Evolutionary conservation across 1,140 invertebrate species (phyloP).

Genomic region (Brachionus asplanchnoidis): DNA sequence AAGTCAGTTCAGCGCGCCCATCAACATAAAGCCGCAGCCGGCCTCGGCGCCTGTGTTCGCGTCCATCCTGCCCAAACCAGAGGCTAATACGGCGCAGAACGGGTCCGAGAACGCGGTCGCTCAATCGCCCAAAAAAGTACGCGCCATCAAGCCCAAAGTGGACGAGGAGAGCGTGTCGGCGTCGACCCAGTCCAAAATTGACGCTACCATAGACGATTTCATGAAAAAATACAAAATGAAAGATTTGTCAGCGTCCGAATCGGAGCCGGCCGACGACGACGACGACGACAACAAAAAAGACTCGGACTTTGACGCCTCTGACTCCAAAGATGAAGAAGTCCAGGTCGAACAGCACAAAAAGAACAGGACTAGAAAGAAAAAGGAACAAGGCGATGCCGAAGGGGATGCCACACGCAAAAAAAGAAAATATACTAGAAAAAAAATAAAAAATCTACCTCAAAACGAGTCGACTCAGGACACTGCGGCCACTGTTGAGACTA

Average conservation of each 20-base stretch:
- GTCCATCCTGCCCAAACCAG: not conserved
- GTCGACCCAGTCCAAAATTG: not conserved
- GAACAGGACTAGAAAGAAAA: not conserved
- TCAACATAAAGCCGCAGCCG: not conserved
- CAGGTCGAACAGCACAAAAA: not conserved
- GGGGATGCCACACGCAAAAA: not conserved
- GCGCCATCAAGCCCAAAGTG: not conserved
- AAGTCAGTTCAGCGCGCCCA: not conserved
- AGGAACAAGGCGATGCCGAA: not conserved
- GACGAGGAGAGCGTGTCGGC: not conserved
- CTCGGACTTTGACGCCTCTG: not conserved
- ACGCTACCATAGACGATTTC: slow-evolving; percentile 37
- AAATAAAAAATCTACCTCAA: not conserved
- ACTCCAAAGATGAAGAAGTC: not conserved
- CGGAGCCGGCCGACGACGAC: not conserved
- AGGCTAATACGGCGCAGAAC: not conserved
- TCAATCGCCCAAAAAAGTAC: not conserved
- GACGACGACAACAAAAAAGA: slow-evolving; percentile 1
- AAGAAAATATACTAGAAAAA: slow-evolving; percentile 22
- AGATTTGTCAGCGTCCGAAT: not conserved
- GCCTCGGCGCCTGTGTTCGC: not conserved
- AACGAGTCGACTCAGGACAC: not conserved
- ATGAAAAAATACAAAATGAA: slow-evolving; percentile 37
- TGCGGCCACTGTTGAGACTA: no score
- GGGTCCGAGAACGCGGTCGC: not conserved